Conservation (phyloP, 2,888 invertebrate genomes). For the Aethes cnicana region DNA sequence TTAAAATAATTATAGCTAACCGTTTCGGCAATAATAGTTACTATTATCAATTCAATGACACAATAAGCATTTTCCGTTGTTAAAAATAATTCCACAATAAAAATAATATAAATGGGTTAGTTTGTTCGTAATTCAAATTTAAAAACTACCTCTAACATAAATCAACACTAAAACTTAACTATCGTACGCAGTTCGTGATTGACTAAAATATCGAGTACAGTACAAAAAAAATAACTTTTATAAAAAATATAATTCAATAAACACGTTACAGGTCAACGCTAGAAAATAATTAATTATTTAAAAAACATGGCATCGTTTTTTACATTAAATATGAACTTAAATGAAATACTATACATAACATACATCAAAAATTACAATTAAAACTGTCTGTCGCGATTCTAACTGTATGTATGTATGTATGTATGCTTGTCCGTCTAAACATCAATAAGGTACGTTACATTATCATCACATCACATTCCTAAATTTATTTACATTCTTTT, state of each 20-base stretch:
- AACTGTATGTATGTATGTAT: slow-evolving; percentile 43
- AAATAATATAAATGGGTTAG: slow-evolving; percentile 66
- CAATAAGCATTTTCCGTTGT: slow-evolving; percentile 81
- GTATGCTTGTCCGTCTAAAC: slow-evolving; percentile 53
- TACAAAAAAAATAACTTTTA: slow-evolving; percentile 74
- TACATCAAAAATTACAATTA: slow-evolving; percentile 39
- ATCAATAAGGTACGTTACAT: slow-evolving; percentile 66
- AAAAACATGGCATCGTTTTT: slow-evolving; percentile 80
- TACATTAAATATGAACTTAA: slow-evolving; percentile 51
- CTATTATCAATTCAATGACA: slow-evolving; percentile 79
- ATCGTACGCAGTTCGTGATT: slow-evolving; percentile 66
- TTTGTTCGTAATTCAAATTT: slow-evolving; percentile 66
- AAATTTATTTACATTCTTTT: slow-evolving; percentile 70
- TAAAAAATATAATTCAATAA: slow-evolving; percentile 79
- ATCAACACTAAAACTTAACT: slow-evolving; percentile 73
- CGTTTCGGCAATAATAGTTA: slow-evolving; percentile 80
- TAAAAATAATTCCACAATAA: slow-evolving; percentile 62
- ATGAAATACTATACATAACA: slow-evolving; percentile 44
- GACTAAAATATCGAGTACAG: slow-evolving; percentile 68
- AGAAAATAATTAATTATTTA: slow-evolving; percentile 67
- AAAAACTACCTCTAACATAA: slow-evolving; percentile 64
- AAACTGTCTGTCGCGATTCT: slow-evolving; percentile 54
- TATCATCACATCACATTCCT: slow-evolving; percentile 74
- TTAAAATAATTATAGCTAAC: slow-evolving; percentile 84
- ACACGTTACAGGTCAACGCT: slow-evolving; percentile 66